Evolutionary conservation across 1,140 invertebrate genomes (phyloP).

Genomic region (Plutomurus gul): DNA sequence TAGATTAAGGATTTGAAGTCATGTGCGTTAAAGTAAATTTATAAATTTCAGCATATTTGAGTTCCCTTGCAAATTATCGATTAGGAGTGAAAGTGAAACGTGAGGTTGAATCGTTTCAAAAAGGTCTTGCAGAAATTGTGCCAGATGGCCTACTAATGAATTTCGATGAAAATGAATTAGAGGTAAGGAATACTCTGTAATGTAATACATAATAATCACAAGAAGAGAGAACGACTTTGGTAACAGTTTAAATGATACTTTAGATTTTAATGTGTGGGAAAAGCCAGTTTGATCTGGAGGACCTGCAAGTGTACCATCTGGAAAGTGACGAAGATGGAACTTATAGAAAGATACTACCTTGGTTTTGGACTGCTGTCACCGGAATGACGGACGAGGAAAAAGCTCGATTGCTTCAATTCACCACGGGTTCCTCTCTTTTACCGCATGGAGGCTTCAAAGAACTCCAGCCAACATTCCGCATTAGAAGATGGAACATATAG

Average conservation of each 20-base stretch:
- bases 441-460: slow-evolving; percentile 86
- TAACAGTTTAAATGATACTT: neutral
- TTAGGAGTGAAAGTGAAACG: slow-evolving; percentile 77
- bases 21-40: too few species aligned
- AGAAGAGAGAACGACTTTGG: too few species aligned
- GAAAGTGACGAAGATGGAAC: slow-evolving; percentile 65
- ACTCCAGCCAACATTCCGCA: slow-evolving; percentile 85
- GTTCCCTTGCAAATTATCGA: slow-evolving; percentile 84
- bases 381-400: slow-evolving; percentile 91
- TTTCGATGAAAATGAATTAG: slow-evolving; percentile 94
- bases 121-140: slow-evolving; percentile 86
- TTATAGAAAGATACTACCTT: slow-evolving; percentile 70
- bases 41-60: slow-evolving; percentile 86
- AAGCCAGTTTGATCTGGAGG: slow-evolving; percentile 45
- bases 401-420: slow-evolving; percentile 88
- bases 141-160: slow-evolving; percentile 90
- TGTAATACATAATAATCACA: neutral
- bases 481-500: slow-evolving; percentile 91
- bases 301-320: slow-evolving; percentile 44
- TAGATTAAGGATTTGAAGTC: too few species aligned
- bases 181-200: slow-evolving; percentile 65
- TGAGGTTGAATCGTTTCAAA: slow-evolving; percentile 85
- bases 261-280: slow-evolving; percentile 51
- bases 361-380: slow-evolving; percentile 92
- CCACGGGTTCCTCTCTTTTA: slow-evolving; percentile 86